Conservation (phyloP, 2,888 invertebrate genomes). For the Cephonodes hylas region DNA sequence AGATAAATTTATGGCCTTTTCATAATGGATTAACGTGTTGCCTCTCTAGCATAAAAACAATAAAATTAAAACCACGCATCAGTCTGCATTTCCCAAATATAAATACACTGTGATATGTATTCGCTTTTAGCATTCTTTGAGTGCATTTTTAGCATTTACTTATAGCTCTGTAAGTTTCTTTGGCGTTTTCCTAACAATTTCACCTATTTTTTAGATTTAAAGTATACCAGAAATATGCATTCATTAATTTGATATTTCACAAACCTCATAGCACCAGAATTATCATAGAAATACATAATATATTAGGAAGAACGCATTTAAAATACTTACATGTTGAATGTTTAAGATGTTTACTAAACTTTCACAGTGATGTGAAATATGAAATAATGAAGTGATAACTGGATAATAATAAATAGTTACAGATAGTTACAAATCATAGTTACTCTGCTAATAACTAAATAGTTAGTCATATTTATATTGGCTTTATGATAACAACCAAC, state of each 20-base stretch:
- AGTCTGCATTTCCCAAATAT: not conserved
- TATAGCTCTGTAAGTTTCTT: not conserved
- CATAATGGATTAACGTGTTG: too few relatives aligned
- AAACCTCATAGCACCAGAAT: not conserved
- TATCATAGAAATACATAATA: not conserved
- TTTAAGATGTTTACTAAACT: not conserved
- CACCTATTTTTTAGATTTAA: not conserved
- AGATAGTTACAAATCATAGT: too few relatives aligned
- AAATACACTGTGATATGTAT: slow-evolving; percentile 12
- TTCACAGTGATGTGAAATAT: not conserved
- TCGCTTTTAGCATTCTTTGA: not conserved
- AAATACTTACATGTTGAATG: not conserved
- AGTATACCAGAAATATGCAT: not conserved
- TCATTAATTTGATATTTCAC: not conserved
- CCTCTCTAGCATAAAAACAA: too few relatives aligned
- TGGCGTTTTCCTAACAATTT: not conserved
- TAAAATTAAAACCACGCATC: not conserved
- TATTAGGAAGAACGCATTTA: not conserved
- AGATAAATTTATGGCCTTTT: too few relatives aligned
- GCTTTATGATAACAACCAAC: too few relatives aligned
- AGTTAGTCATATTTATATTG: too few relatives aligned
- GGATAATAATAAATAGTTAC: slow-evolving; percentile 7
- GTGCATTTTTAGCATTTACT: not conserved
- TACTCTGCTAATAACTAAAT: too few relatives aligned
- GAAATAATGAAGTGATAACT: slow-evolving; percentile 4